Evolutionary conservation across 2,113 vertebrate genomes (phyloP).

Genomic region (Myxocyprinus asiaticus): DNA sequence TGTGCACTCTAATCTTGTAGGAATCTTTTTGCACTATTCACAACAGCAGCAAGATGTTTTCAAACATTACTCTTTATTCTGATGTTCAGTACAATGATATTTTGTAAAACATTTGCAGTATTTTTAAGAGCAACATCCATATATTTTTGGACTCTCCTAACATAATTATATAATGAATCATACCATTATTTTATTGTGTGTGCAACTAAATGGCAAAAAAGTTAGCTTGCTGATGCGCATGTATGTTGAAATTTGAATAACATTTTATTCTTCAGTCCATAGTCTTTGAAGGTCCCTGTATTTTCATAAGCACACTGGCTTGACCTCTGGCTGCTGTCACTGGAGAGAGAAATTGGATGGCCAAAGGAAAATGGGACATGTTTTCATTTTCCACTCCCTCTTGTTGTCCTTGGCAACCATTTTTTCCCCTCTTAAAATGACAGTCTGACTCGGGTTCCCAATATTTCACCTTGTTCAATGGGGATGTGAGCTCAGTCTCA

Average conservation of each 20-base stretch:
- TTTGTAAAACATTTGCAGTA: no score
- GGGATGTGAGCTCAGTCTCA: not conserved
- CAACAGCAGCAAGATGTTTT: no score
- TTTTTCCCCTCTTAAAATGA: constrained; percentile 21
- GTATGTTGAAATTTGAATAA: constrained; percentile 17
- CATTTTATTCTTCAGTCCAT: not conserved
- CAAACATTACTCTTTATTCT: no score
- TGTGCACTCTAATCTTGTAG: no score
- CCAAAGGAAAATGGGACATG: constrained; percentile 41
- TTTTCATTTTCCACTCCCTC: constrained; percentile 28
- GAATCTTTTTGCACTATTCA: no score
- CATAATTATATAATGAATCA: no score
- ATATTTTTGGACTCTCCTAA: no score
- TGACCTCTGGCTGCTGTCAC: constrained; percentile 49
- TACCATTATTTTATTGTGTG: no score
- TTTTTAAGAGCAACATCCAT: no score
- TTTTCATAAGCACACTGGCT: constrained; percentile 37
- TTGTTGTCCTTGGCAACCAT: constrained; percentile 50
- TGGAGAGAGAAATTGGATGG: constrained; percentile 44
- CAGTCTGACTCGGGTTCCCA: constrained; percentile 13
- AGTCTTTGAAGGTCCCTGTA: constrained; percentile 33
- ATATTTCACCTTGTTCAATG: constrained; percentile 26
- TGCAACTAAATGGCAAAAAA: no score
- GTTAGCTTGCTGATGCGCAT: not conserved
- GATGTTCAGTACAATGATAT: no score